Evolutionary conservation across 1,140 invertebrate genomes (phyloP), one percentile per base, ranked within the genome.

Genomic region (Caerostris extrusa): DNA sequence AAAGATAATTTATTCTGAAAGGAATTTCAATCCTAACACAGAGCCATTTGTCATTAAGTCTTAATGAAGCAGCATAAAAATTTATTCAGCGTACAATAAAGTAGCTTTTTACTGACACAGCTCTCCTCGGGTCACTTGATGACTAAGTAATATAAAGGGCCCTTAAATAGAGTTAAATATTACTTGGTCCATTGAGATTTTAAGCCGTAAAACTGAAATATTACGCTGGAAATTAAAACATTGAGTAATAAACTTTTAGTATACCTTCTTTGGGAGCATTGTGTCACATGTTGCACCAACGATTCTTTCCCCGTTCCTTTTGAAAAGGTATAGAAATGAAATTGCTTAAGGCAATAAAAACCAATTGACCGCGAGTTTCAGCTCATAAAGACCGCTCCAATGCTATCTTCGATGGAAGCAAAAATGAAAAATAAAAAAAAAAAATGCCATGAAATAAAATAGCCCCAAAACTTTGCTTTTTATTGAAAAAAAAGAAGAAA

Each of bases 201-300:
- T 50, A n/a, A 19, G 56, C 61, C 82, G 61, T 92, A 92, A 92
- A 85, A 64, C 17, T 85, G 71, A 92, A 92, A 83, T 92, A 92
- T 92, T 92, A 67, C 53, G 90, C 58, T 57, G 53, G 81, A 85
- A 92, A 92, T 92, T 92, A 92, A 92, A 92, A 92, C 60, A 34
- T 60, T 56, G 58, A 85, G 90, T 85, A 92, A 92, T 92, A 92
- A 92, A 92, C 50, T 92, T 92, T 92, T 92, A 92, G 81, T 92
- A 67, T 17, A 12, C 57, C n/a, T 19, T 57, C 7, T 67, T 4
- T 10, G 69, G 50, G 19, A 3, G 55, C 19, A 56, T 92, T 92
- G 60, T 64, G 53, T 92, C 90, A 92, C 90, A 67, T 83, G 90
- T 92, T 92, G 90, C 81, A n/a, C 12, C 14, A 34, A 53, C 14